Base-by-base conservation (phyloP, 35 echinoderm and acorn worm species). In the Diadema setosum region DNA sequence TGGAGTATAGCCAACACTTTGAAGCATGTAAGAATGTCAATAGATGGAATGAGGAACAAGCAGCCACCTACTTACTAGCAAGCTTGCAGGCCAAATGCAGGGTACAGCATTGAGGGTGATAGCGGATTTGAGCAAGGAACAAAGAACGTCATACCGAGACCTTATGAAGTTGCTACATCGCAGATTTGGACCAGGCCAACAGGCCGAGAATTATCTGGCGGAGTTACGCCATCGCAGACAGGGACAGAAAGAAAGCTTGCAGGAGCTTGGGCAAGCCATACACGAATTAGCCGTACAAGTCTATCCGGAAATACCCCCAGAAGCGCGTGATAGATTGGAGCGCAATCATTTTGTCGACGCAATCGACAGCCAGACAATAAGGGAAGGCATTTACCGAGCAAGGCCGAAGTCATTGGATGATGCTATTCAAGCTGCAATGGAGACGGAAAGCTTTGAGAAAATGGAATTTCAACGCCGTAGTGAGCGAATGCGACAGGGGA, bases 1-100 rank as follows among this genome's bases (percentile, higher is more conserved):
- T 42, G 25, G 90, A 91, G 3, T 91, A 91, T 59, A 9, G 3
- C 5, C 5, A 31, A 3, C 83, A 91, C 46, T 91, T 91, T 73
- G 36, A 86, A 45, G 65, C 88, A 9, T 70, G 65, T 70, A 11
- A 26, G 65, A 24, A 24, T 8, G 65, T 70, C 11, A 70, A 70
- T 33, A 11, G 65, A 70, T 70, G 65, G 65, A 33, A 70, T 70
- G 65, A 70, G 11, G 65, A 24, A 33, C 65, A 70, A 26, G 8
- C 65, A 11, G 65, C 65, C 27, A 26, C 12, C 11, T 70, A 70
- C 31, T 26, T 70, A 26, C 11, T 26, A 14, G 65, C 65, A 8
- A 70, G 65, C 27, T 33, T 70, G 12, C 65, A 70, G 25, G 65
- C 11, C 20, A 33, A n/a, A n/a, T n/a, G n/a, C n/a, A n/a, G n/a